Evolutionary conservation across 1,140 invertebrate genomes (phyloP), one percentile per base, ranked within the genome.

Genomic region (Apis laboriosa): DNA sequence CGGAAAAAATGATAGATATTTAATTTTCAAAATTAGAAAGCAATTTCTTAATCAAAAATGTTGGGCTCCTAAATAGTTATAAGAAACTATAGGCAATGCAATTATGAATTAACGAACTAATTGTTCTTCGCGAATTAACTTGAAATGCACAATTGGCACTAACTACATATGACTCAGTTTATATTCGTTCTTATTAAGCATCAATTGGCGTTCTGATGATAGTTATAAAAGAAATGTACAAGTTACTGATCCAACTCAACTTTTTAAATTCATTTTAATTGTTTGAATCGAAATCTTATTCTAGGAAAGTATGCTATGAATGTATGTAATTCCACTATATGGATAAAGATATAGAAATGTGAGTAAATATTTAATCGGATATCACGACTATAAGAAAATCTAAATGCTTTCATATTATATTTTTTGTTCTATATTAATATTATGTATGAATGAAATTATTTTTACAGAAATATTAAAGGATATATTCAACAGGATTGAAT

Each of bases 111-210:
- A 80, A 85, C 56, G 68, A 86, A 73, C 61, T 88, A 88, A 80
- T 77, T 80, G 74, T 66, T 80, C 66, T 60, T 80, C 4, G 55
- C 64, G 51, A 87, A 83, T 84, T 79, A 80, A 86, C 67, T 88
- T 81, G 74, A 88, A 83, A 77, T 68, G 55, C 34, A 55, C 76
- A 82, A 88, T 83, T 84, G 84, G 55, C 64, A 49, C 68, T 56
- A 81, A 84, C 83, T 67, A 60, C 64, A 86, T 12, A 77, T 70
- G 80, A 77, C 68, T 80, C 60, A 79, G 63, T 63, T 78, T 80
- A 86, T 86, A 88, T 88, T 88, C 43, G 55, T 83, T 88, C 84
- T 88, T 83, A 86, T 88, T 88, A 88, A 88, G 86, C 84, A 84
- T 77, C 84, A 88, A 88, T 88, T 88, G 84, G n/a, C 67, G 63